Percentiles rank a stretch among this genome's conserved stretches.
phyloP scores from a whole-genome alignment of 2,888 invertebrate genomes.

The Nomada goodeniana region DNA sequence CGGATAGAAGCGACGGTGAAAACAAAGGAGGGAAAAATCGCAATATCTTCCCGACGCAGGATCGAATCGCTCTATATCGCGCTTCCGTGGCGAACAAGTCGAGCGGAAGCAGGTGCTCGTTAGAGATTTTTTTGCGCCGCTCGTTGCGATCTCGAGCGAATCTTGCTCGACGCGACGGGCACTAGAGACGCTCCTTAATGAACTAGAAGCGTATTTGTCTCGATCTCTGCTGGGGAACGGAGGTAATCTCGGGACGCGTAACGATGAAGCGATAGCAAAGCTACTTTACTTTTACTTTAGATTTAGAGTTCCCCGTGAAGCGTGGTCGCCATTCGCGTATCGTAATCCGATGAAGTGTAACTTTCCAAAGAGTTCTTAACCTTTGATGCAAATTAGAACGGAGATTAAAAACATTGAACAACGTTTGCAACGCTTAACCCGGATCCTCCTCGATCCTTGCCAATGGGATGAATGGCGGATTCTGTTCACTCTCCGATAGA shows the following conservation, averaged over 20 bases:
- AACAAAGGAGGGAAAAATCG: conserved; percentile 13
- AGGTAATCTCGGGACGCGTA: conserved; percentile 9
- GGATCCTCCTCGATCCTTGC: neutral
- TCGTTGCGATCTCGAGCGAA: conserved; percentile 23
- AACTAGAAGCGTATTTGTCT: conserved; percentile 47
- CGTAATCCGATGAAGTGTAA: no score
- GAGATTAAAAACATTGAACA: neutral
- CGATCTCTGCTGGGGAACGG: conserved; percentile 18
- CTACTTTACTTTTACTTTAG: no score
- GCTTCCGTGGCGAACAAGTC: conserved; percentile 33
- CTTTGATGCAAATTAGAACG: no score
- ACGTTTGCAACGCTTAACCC: no score
- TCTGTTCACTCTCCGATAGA: neutral
- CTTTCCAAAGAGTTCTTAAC: no score
- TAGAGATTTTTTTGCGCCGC: conserved; percentile 49
- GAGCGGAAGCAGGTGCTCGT: conserved; percentile 48
- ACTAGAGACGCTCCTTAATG: conserved; percentile 44
- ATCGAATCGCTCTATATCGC: conserved; percentile 16
- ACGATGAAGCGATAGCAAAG: no score
- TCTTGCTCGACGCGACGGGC: neutral
- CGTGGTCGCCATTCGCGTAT: neutral
- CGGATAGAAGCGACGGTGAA: neutral
- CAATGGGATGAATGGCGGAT: neutral
- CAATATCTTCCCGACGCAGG: conserved; percentile 36
- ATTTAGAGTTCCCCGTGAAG: no score